Percentiles rank a stretch among this genome's conserved stretches.
These are phyloP conservation scores for Zoanthus sociatus DNA, from an alignment of 92 coral and sea anemone genomes.

Conservation along the genomic window DNA sequence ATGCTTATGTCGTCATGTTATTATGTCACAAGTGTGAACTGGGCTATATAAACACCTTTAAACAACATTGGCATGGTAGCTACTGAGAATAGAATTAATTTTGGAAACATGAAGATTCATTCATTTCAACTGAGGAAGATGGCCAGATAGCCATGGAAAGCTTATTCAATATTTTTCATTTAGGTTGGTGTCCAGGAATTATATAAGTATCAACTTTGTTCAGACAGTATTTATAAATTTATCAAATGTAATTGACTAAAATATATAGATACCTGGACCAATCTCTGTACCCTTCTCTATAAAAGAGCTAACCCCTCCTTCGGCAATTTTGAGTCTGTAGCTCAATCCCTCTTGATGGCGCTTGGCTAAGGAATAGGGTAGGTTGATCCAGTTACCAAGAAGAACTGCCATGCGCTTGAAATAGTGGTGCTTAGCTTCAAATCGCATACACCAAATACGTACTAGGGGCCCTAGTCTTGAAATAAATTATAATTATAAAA, in stretches of 20 bases:
- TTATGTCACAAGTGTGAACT: background rate
- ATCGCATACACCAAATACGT: slow-evolving; percentile 76
- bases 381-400: slow-evolving; percentile 66
- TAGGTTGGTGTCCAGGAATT: slow-evolving; percentile 2
- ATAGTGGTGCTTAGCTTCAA: slow-evolving; percentile 79
- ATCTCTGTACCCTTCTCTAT: slow-evolving; percentile 62
- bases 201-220: slow-evolving; percentile 5
- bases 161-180: background rate
- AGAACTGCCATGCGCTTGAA: slow-evolving; percentile 60
- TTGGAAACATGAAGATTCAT: slow-evolving; percentile 6
- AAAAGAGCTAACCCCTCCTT: slow-evolving; percentile 63
- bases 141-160: background rate
- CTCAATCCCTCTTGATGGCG: slow-evolving; percentile 77
- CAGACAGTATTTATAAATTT: background rate
- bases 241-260: slow-evolving; percentile 2
- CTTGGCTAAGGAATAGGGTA: slow-evolving; percentile 64
- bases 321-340: slow-evolving; percentile 67
- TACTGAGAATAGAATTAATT: background rate
- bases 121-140: slow-evolving; percentile 2
- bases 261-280: slow-evolving; percentile 62
- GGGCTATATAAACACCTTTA: background rate
- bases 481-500: background rate
- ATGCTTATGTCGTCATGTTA: background rate
- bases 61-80: background rate
- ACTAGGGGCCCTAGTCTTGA: slow-evolving; percentile 74